Evolutionary conservation across 2,888 invertebrate species (phyloP).

Genomic region (Phoronis australis): DNA sequence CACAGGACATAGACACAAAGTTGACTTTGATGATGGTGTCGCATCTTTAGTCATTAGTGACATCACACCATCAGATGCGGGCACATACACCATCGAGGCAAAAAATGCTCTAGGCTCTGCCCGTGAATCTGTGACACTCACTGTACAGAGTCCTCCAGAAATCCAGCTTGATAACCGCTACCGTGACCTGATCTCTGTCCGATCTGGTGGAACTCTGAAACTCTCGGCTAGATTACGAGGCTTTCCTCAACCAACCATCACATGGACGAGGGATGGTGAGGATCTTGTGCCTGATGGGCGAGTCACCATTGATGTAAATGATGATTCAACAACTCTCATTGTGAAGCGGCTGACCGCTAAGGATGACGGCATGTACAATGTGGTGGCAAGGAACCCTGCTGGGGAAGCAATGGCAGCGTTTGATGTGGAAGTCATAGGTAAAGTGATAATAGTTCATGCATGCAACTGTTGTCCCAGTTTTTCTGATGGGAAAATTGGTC

Average conservation of each 20-base stretch:
- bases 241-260: conserved; percentile 66
- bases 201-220: conserved; percentile 53
- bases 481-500: too few relatives aligned
- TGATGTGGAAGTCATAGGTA: conserved; percentile 28
- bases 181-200: conserved; percentile 62
- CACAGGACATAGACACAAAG: too few relatives aligned
- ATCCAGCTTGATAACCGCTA: conserved; percentile 65
- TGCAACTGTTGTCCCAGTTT: too few relatives aligned
- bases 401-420: conserved; percentile 62
- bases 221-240: conserved; percentile 62
- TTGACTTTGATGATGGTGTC: background rate
- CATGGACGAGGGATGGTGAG: conserved; percentile 66
- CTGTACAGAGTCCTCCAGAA: conserved; percentile 26
- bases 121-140: conserved; percentile 10
- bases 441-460: too few relatives aligned
- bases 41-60: background rate
- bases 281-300: conserved; percentile 32
- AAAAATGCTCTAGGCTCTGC: conserved; percentile 1
- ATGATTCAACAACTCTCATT: conserved; percentile 31
- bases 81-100: background rate
- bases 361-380: conserved; percentile 82
- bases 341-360: conserved; percentile 63
- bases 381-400: conserved; percentile 73
- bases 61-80: background rate
- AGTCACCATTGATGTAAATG: conserved; percentile 27